Conservation (phyloP, 2,797 vertebrate genomes). For the Lophius americanus region DNA sequence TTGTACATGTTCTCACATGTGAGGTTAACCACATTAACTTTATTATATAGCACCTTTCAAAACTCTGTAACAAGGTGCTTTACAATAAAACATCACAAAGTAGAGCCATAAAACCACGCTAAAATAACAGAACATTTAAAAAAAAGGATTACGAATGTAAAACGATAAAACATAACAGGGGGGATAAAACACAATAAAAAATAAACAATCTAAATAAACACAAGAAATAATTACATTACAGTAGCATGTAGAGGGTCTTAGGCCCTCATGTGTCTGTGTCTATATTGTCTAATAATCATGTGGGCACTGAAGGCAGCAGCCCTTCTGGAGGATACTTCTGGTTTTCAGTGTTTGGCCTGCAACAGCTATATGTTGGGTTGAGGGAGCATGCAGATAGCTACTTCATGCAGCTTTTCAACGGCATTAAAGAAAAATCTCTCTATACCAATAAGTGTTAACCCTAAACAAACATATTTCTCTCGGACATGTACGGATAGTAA, state of each 20-base stretch:
- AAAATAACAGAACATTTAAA: too few relatives aligned
- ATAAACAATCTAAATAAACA: too few relatives aligned
- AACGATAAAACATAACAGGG: too few relatives aligned
- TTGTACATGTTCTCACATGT: neutral
- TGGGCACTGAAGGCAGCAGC: neutral
- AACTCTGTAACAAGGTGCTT: too few relatives aligned
- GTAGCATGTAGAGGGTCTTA: neutral
- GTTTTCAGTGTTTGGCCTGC: neutral
- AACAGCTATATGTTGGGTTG: slow-evolving; percentile 2
- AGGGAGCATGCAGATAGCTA: neutral
- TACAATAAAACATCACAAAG: too few relatives aligned
- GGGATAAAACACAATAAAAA: too few relatives aligned
- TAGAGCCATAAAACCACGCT: too few relatives aligned
- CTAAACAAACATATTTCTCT: neutral
- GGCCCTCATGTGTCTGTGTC: neutral
- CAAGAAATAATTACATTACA: neutral
- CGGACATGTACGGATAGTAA: neutral
- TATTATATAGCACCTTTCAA: too few relatives aligned
- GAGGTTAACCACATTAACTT: too few relatives aligned
- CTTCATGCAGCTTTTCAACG: slow-evolving; percentile 13
- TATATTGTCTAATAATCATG: neutral
- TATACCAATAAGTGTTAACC: neutral
- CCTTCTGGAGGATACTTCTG: slow-evolving; percentile 3
- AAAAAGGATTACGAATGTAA: too few relatives aligned
- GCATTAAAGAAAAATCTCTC: neutral